Percentiles rank a stretch among this genome's conserved stretches.
Conservation (phyloP, 2,888 invertebrate species). For the Disparrhopalites patrizii region DNA sequence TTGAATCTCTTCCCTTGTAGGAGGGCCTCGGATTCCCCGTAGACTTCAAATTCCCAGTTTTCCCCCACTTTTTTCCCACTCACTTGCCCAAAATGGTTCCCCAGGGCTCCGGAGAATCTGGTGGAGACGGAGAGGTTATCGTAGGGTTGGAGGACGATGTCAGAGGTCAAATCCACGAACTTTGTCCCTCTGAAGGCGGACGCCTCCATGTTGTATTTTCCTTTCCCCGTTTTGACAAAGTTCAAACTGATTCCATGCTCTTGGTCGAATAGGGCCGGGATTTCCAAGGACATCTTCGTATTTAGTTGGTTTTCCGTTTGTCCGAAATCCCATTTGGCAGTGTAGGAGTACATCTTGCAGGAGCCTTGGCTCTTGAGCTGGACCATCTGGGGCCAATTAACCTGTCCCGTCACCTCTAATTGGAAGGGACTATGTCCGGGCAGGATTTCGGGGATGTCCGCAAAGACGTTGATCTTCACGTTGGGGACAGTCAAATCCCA, state of each 20-base stretch:
- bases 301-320: neutral
- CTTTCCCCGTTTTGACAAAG: slow-evolving; percentile 25
- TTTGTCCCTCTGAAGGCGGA: slow-evolving; percentile 23
- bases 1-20: slow-evolving; percentile 40
- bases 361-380: slow-evolving; percentile 16
- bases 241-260: slow-evolving; percentile 33
- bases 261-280: slow-evolving; percentile 28
- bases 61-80: slow-evolving; percentile 6
- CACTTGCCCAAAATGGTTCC: slow-evolving; percentile 26
- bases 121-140: slow-evolving; percentile 11
- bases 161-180: slow-evolving; percentile 29
- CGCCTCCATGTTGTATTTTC: slow-evolving; percentile 24
- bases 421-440: slow-evolving; percentile 19
- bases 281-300: slow-evolving; percentile 27
- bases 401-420: slow-evolving; percentile 14
- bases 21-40: slow-evolving; percentile 38
- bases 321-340: neutral
- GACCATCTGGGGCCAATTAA: slow-evolving; percentile 17
- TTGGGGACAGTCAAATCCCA: slow-evolving; percentile 26
- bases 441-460: slow-evolving; percentile 16
- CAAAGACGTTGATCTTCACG: slow-evolving; percentile 11
- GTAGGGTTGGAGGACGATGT: slow-evolving; percentile 17
- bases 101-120: slow-evolving; percentile 22
- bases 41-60: slow-evolving; percentile 30
- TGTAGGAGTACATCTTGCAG: slow-evolving; percentile 10